phyloP scores from a whole-genome alignment of 1,140 invertebrate species.

The Drosophila novamexicana region DNA sequence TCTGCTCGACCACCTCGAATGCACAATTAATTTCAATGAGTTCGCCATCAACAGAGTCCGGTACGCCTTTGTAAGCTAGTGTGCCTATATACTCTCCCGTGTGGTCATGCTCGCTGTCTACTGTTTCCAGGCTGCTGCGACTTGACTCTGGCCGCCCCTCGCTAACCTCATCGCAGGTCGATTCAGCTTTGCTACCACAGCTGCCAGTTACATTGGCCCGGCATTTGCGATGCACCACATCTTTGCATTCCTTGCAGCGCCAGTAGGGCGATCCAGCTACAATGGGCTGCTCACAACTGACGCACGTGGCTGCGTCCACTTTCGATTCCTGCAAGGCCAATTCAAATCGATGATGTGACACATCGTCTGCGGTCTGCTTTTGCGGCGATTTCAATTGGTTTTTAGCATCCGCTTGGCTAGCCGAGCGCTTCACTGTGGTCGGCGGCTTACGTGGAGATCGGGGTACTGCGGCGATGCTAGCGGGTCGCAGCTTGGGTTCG shows the following conservation, averaged over 20 bases:
- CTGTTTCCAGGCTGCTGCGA: conserved; percentile 45
- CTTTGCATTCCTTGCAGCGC: conserved; percentile 80
- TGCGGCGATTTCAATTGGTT: conserved; percentile 24
- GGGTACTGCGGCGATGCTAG: conserved; percentile 50
- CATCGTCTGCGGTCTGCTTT: conserved; percentile 3
- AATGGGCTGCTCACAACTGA: conserved; percentile 63
- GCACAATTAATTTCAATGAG: conserved; percentile 74
- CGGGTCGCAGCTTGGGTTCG: conserved; percentile 44
- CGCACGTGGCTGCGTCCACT: conserved; percentile 34
- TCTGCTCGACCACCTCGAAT: conserved; percentile 72
- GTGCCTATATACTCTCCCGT: conserved; percentile 59
- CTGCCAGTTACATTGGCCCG: conserved; percentile 50
- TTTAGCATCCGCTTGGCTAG: conserved; percentile 54
- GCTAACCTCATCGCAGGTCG: conserved; percentile 31
- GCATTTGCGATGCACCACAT: conserved; percentile 71
- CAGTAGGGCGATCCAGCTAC: conserved; percentile 69
- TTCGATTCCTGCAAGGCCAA: conserved; percentile 66
- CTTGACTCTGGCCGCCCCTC: conserved; percentile 35
- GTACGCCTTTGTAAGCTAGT: conserved; percentile 50
- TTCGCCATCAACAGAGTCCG: conserved; percentile 4
- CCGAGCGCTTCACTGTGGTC: conserved; percentile 53
- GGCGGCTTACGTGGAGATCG: conserved; percentile 56
- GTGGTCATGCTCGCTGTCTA: conserved; percentile 24
- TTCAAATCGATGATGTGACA: conserved; percentile 76
- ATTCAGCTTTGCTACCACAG: conserved; percentile 52